Evolutionary conservation across 2,888 invertebrate species (phyloP), one percentile per base, ranked within the genome.

Genomic region (Slavum lentiscoides): DNA sequence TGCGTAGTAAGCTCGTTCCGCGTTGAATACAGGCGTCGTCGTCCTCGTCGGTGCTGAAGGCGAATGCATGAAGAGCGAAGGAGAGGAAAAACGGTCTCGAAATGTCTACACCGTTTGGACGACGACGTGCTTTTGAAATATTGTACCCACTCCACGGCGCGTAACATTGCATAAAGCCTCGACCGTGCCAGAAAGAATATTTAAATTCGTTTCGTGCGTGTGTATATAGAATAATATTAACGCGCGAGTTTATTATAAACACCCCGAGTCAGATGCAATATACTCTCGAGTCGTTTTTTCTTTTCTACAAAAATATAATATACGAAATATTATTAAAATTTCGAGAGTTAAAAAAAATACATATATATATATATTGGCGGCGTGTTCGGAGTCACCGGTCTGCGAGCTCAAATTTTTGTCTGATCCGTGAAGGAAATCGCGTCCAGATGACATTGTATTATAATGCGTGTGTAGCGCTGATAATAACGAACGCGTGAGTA

Each of bases 171-270:
- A 62, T 55, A 66, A 75, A 75, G 37, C 74, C 64, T 15, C 66
- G 17, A 75, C 55, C 74, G 74, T 66, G 74, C 74, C 66, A 75
- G 74, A 75, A 75, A 75, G 55, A 75, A 75, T 75, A 75, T 75
- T 75, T 66, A 67, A 75, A 75, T 67, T 75, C 55, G 58, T 66
- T 75, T 75, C 39, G 43, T 67, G 30, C 21, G 66, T 39, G 13
- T 64, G 37, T 19, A 7, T 59, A 21, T 23, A 23, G 21, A 23
- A 23, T 23, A 21, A 64, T 74, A 66, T 67, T 30, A 75, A 21
- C 37, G 21, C 9, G 13, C 58, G 19, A 66, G 74, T 75, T 66
- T 75, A 74, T 74, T 66, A 66, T n/a, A n/a, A 75, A 66, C 66
- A 67, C 58, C 74, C 74, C 39, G 19, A 75, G 74, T 75, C 74